These are phyloP conservation scores for Rhopalosiphum maidis DNA, from an alignment of 1,140 invertebrate genomes.

Conservation along the genomic window DNA sequence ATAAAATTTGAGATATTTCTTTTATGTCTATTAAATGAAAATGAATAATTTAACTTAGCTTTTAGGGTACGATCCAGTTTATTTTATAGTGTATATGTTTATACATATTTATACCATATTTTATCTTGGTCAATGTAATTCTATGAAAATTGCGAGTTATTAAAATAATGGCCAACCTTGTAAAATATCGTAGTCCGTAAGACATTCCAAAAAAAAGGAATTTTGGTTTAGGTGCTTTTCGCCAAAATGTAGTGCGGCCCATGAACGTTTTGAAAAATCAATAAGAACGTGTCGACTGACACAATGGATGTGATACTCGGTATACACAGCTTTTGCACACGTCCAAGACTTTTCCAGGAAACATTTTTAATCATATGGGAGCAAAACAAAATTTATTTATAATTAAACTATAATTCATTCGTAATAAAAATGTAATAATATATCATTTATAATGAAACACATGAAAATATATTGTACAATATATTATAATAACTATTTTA, in stretches of 20 bases:
- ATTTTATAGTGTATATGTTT: background rate
- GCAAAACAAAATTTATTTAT: background rate
- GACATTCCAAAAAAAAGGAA: constrained; percentile 33
- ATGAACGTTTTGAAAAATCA: constrained; percentile 41
- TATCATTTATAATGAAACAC: background rate
- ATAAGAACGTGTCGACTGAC: constrained; percentile 41
- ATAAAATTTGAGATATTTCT: background rate
- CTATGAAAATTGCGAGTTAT: constrained; percentile 23
- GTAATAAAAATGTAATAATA: background rate
- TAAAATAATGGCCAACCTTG: background rate
- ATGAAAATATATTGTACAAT: background rate
- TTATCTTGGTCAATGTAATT: constrained; percentile 7
- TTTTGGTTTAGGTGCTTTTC: constrained; percentile 14
- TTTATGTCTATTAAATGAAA: background rate
- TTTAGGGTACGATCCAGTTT: background rate
- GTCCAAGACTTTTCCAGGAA: background rate
- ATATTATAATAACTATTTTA: too few species aligned
- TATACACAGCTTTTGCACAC: background rate
- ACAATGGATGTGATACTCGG: background rate
- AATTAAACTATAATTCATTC: background rate
- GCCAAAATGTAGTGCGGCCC: background rate
- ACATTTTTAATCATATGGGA: background rate
- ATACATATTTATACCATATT: background rate
- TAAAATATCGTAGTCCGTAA: background rate
- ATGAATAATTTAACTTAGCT: constrained; percentile 17